Base-by-base conservation (phyloP, 1,140 invertebrate species). In the Euura lappo region DNA sequence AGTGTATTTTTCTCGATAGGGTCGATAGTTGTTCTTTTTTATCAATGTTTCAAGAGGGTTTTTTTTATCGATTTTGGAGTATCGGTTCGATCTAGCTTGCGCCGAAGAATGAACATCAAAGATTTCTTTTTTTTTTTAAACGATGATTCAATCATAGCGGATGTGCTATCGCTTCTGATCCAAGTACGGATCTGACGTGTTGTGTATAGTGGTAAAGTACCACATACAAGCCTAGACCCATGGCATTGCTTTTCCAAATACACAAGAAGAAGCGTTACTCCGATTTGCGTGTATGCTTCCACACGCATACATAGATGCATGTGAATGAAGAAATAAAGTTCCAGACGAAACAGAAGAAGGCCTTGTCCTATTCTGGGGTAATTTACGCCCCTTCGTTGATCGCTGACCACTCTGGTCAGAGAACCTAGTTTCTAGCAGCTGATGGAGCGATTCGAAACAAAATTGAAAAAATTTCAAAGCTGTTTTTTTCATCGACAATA, bases 281-380 rank as follows among this genome's bases (percentile, higher is more conserved):
- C 3, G 51, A 6, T 3, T 3, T 60, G n/a, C n/a, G 51, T 11
- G 13, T 3, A 6, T 11, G 13, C 28, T 28, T 28, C 28, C 28
- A 1, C 28, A 28, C 28, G 28, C 28, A 28, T 28, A 28, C 28
- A 28, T 11, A 60, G 51, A 60, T 11, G 3, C 51, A 6, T 3
- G 6, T 11, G 13, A 60, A n/a, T 8, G 13, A 60, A 60, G 13
- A 60, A n/a, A 60, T 11, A 60, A 60, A 8, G 13, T 60, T 11
- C 10, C 10, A 11, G 51, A 60, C 3, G 51, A 60, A 8, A 60
- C 51, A 60, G 51, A 60, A 60, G 51, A 60, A 60, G 51, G 51
- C 51, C 51, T 60, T 60, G 51, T 60, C 51, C 51, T 60, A 60
- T 60, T 60, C 51, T n/a, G 51, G 51, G 51, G 51, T 60, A n/a